Evolutionary conservation across 2,888 invertebrate species (phyloP), one percentile per base, ranked within the genome.

Genomic region (Scaptomyza caliginosa): DNA sequence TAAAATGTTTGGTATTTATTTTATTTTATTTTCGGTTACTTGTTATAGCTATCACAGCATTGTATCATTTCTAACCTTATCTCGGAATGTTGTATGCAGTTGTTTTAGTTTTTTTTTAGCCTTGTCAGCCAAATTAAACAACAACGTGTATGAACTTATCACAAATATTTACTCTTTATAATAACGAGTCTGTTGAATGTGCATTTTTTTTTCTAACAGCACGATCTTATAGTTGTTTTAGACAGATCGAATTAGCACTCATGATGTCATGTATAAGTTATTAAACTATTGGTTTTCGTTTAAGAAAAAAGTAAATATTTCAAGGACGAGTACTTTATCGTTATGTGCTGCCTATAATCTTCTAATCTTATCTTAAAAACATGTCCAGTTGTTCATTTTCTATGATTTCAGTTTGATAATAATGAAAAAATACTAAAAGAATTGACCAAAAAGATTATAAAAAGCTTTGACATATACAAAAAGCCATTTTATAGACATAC

Each of bases 41-140:
- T 36, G 19, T 45, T 19, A 17, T 36, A 30, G 23, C 23, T 69
- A 70, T 56, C 55, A 36, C n/a, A 26, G 39, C n/a, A 21, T 30
- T 40, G 26, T 49, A 32, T 64, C 16, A 38, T 26, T 55, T 11
- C 11, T 28, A 16, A n/a, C 19, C 43, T 55, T 70, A 70, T 66
- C 51, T 19, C 11, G 2, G 11, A 58, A 23, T 54, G 10, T 38
- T 3, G 6, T 11, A 24, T 32, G 13, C 11, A 39, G 23, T 32
- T 32, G n/a, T n/a, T n/a, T n/a, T n/a, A n/a, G n/a, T 19, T 24
- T 16, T 39, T 4, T 19, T 17, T 10, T 21, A 32, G 6, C 24
- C 26, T 30, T 36, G 36, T 19, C 26, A 11, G 28, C 34, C 10
- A 17, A n/a, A 43, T 23, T 39, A 16, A 52, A 28, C 8, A 7